These are phyloP conservation scores for Drosophila trapezifrons DNA, from an alignment of 1,140 invertebrate species.

Conservation along the genomic window DNA sequence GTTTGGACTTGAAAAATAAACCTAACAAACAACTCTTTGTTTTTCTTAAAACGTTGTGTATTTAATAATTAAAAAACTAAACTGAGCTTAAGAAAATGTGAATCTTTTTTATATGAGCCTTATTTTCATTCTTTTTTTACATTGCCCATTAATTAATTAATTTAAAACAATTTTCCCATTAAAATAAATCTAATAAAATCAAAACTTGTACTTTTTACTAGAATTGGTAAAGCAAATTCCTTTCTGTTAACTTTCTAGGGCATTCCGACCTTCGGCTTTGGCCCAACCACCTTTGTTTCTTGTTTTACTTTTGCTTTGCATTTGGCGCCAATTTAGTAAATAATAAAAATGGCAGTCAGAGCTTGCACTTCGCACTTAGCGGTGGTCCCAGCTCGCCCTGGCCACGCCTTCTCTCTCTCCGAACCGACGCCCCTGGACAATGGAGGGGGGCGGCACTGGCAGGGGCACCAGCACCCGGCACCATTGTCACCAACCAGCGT, in stretches of 20 bases:
- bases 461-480: background rate
- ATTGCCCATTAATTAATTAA: too few relatives aligned
- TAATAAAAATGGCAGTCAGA: constrained; percentile 76
- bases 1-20: too few relatives aligned
- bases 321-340: constrained; percentile 81
- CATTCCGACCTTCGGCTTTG: background rate
- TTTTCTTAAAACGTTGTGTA: background rate
- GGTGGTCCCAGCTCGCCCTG: constrained; percentile 31
- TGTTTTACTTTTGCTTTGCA: constrained; percentile 70
- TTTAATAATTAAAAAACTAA: background rate
- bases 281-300: constrained; percentile 21
- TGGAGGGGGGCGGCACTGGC: too few relatives aligned
- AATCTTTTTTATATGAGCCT: too few relatives aligned
- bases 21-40: background rate
- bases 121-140: too few relatives aligned
- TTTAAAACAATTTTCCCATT: too few relatives aligned
- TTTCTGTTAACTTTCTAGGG: background rate
- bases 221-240: background rate
- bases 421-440: background rate
- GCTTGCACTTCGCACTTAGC: constrained; percentile 74
- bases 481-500: constrained; percentile 1
- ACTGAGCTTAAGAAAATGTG: too few relatives aligned
- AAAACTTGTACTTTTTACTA: too few relatives aligned
- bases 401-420: constrained; percentile 1
- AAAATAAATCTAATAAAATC: too few relatives aligned